Percentiles rank a stretch among this genome's conserved stretches.
Evolutionary conservation across 2,888 invertebrate genomes (phyloP).

Genomic region (Ormia ochracea): DNA sequence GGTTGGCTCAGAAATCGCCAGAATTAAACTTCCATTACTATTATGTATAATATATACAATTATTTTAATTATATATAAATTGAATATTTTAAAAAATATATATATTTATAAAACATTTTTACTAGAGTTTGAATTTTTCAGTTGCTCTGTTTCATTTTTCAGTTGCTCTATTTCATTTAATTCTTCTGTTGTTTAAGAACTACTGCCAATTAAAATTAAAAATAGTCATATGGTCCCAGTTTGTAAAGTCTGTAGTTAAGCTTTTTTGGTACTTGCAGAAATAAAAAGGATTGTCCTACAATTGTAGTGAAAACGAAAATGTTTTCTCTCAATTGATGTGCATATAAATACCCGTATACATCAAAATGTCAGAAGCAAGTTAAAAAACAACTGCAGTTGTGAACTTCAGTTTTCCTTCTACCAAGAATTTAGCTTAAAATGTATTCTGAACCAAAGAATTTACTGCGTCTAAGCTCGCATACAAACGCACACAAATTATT

Average conservation of each 20-base stretch:
- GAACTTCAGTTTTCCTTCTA: too few species aligned
- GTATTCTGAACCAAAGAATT: background rate
- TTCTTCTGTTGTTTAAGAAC: slow-evolving; percentile 15
- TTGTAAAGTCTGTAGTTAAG: slow-evolving; percentile 52
- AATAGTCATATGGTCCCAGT: slow-evolving; percentile 30
- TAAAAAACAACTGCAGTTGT: slow-evolving; percentile 26
- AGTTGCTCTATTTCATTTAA: too few species aligned
- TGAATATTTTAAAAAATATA: too few species aligned
- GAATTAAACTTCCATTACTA: too few species aligned
- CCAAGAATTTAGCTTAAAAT: slow-evolving; percentile 3
- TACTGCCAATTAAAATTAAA: slow-evolving; percentile 53
- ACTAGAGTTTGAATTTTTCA: too few species aligned
- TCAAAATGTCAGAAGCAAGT: slow-evolving; percentile 16
- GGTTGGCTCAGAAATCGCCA: background rate
- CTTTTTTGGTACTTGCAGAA: background rate
- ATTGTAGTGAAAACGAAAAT: slow-evolving; percentile 7
- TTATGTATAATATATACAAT: too few species aligned
- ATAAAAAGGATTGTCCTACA: slow-evolving; percentile 36
- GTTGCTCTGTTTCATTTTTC: too few species aligned
- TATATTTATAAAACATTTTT: too few species aligned
- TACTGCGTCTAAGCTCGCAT: background rate
- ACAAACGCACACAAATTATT: background rate
- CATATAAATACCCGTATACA: slow-evolving; percentile 13
- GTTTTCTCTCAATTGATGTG: background rate
- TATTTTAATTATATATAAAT: too few species aligned